A percentile compares a stretch with the other conserved stretches of the same genome.
Conservation (phyloP, 2,888 invertebrate species). For the Meteorus colon region DNA sequence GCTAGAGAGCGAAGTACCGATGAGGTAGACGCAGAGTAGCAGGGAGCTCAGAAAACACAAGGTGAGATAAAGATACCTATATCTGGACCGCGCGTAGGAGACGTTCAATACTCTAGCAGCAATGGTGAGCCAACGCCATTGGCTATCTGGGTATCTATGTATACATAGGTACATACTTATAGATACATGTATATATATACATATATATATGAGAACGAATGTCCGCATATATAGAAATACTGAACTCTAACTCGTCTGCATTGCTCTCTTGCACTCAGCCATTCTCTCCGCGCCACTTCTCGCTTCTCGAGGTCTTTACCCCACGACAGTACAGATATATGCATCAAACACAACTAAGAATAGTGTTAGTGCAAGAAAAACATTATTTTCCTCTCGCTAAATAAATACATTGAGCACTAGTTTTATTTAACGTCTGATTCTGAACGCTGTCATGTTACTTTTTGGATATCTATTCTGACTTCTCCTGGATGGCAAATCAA, state of each 20-base stretch:
- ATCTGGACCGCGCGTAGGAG: constrained; percentile 69
- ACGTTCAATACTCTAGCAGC: constrained; percentile 71
- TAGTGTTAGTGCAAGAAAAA: constrained; percentile 32
- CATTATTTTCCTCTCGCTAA: constrained; percentile 16
- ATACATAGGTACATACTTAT: neutral
- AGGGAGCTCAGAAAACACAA: constrained; percentile 34
- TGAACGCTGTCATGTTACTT: too few relatives aligned
- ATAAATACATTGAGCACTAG: neutral
- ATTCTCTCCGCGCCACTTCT: constrained; percentile 33
- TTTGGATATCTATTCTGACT: too few relatives aligned
- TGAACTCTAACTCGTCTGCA: constrained; percentile 41
- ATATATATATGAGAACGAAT: constrained; percentile 31
- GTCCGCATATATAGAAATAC: constrained; percentile 45
- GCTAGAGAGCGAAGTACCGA: constrained; percentile 30
- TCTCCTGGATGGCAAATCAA: too few relatives aligned
- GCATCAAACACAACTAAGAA: constrained; percentile 41
- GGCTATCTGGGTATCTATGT: constrained; percentile 61
- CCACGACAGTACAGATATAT: constrained; percentile 29
- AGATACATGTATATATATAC: constrained; percentile 25
- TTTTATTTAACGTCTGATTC: too few relatives aligned
- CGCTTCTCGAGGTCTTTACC: constrained; percentile 38
- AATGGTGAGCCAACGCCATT: constrained; percentile 68
- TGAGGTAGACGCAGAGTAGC: constrained; percentile 28
- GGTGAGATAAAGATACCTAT: constrained; percentile 56
- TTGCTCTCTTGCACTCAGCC: constrained; percentile 38